Conservation (phyloP, 1,140 invertebrate genomes). For the Mylabris phalerata region DNA sequence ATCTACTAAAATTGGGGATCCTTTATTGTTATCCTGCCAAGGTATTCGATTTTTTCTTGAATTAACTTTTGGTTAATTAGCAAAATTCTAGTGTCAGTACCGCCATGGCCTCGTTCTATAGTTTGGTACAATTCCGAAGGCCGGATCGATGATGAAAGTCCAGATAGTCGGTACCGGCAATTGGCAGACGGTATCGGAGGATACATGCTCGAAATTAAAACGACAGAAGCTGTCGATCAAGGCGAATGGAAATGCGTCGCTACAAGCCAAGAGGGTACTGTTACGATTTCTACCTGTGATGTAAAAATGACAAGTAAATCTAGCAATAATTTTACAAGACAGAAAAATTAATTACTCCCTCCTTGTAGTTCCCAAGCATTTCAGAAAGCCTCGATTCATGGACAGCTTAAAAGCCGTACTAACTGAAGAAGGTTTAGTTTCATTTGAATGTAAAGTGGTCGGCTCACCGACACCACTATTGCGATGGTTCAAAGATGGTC, state of each 20-base stretch:
- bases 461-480: constrained; percentile 80
- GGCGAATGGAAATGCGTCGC: constrained; percentile 86
- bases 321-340: not conserved
- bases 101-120: constrained; percentile 71
- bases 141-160: constrained; percentile 55
- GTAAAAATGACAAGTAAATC: constrained; percentile 65
- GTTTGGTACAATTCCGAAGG: constrained; percentile 80
- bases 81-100: constrained; percentile 56
- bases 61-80: not conserved
- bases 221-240: constrained; percentile 69
- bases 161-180: constrained; percentile 56
- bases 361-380: constrained; percentile 75
- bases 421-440: constrained; percentile 84
- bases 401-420: constrained; percentile 80
- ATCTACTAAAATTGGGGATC: constrained; percentile 68
- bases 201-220: constrained; percentile 65
- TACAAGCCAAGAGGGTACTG: constrained; percentile 61
- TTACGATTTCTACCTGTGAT: constrained; percentile 62
- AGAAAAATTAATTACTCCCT: not conserved
- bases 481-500: constrained; percentile 86
- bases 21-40: constrained; percentile 63
- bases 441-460: constrained; percentile 88
- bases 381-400: constrained; percentile 80
- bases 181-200: constrained; percentile 74
- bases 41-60: constrained; percentile 43